A percentile compares a stretch with the other conserved stretches of the same genome.
Conservation (phyloP, 1,140 invertebrate species). For the Aporrectodea caliginosa region DNA sequence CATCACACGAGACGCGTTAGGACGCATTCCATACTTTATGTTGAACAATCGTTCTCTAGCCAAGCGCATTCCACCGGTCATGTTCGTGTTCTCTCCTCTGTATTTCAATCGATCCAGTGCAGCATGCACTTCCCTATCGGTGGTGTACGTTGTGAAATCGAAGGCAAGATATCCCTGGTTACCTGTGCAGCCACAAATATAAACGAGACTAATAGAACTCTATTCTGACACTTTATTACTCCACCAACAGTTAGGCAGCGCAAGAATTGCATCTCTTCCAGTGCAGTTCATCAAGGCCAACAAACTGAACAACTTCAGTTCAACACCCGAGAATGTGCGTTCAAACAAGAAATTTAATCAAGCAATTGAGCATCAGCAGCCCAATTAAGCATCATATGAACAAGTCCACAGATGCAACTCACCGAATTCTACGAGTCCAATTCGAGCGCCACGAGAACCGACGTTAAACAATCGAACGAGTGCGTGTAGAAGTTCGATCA, state of each 20-base stretch:
- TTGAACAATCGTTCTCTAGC: background rate
- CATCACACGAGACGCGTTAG: background rate
- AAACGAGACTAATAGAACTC: no score
- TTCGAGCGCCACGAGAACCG: background rate
- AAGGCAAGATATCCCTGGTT: background rate
- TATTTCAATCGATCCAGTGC: background rate
- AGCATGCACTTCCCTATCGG: background rate
- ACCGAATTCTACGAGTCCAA: background rate
- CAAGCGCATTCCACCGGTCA: conserved; percentile 1
- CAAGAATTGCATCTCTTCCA: no score
- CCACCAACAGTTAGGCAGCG: no score
- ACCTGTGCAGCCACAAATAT: no score
- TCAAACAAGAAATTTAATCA: no score
- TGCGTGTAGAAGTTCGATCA: background rate
- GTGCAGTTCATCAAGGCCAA: no score
- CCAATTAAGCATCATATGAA: no score
- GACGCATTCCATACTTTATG: background rate
- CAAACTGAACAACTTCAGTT: no score
- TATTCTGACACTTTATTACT: no score
- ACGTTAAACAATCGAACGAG: background rate
- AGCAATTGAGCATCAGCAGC: no score
- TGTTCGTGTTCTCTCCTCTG: conserved; percentile 9
- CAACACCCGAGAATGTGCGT: no score
- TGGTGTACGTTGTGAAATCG: background rate
- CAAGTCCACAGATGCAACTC: no score